These are phyloP conservation scores for Gortyna flavago DNA, from an alignment of 2,888 invertebrate species.

Conservation along the genomic window DNA sequence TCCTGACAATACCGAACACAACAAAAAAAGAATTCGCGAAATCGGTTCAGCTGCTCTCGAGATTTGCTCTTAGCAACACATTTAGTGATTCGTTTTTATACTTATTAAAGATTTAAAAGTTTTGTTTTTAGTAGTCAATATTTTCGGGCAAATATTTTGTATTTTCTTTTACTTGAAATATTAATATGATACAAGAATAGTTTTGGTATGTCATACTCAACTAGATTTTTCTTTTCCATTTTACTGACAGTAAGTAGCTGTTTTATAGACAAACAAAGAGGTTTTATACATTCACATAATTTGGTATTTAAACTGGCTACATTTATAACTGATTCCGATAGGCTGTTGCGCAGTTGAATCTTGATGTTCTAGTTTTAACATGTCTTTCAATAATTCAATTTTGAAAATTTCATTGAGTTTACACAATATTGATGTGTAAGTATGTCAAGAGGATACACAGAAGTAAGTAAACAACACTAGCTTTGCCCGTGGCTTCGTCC, in stretches of 20 bases:
- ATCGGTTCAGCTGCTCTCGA: no score
- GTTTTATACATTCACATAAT: slow-evolving; percentile 77
- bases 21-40: no score
- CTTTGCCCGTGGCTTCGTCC: background rate
- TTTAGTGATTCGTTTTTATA: no score
- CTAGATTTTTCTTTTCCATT: slow-evolving; percentile 31
- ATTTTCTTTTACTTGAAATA: background rate
- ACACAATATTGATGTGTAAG: slow-evolving; percentile 41
- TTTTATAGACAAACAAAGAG: slow-evolving; percentile 68
- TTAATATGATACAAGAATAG: slow-evolving; percentile 18
- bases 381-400: slow-evolving; percentile 73
- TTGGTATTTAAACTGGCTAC: slow-evolving; percentile 79
- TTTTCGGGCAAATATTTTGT: no score
- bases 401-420: slow-evolving; percentile 63
- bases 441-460: slow-evolving; percentile 37
- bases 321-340: slow-evolving; percentile 67
- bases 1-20: no score
- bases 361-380: slow-evolving; percentile 71
- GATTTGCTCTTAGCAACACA: no score
- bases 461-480: background rate
- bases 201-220: slow-evolving; percentile 30
- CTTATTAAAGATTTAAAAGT: no score
- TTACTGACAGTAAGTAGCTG: slow-evolving; percentile 42
- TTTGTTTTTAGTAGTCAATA: background rate
- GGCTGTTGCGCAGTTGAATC: slow-evolving; percentile 77